Percentiles rank a stretch among this genome's conserved stretches.
Evolutionary conservation across 2,113 vertebrate genomes (phyloP).

Genomic region (Erinaceus europaeus): DNA sequence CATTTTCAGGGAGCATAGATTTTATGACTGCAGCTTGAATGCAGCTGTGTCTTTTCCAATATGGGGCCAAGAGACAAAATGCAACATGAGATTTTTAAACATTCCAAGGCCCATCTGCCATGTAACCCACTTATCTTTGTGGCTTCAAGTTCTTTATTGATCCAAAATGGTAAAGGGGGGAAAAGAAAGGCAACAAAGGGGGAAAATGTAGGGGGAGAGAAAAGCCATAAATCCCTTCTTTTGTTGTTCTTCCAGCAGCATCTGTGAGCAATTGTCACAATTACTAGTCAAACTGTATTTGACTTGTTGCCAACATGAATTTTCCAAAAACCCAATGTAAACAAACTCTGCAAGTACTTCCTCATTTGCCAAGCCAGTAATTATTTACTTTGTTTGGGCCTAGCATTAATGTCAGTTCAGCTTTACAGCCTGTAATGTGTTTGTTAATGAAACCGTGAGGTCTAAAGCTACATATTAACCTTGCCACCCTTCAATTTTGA

Average conservation of each 20-base stretch:
- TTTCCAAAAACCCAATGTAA: slow-evolving; percentile 88
- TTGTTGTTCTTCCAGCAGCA: slow-evolving; percentile 89
- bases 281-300: slow-evolving; percentile 87
- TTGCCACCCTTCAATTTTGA: slow-evolving; percentile 86
- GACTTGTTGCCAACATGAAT: slow-evolving; percentile 87
- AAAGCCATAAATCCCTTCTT: slow-evolving; percentile 83
- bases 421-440: slow-evolving; percentile 86
- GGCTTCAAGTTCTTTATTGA: slow-evolving; percentile 82
- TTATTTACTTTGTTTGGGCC: slow-evolving; percentile 89
- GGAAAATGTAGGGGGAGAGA: slow-evolving; percentile 79
- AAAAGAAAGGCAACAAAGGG: slow-evolving; percentile 80
- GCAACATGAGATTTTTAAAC: slow-evolving; percentile 83
- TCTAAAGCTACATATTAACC: slow-evolving; percentile 88
- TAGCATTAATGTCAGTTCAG: slow-evolving; percentile 86
- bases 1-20: slow-evolving; percentile 75
- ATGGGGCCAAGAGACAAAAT: slow-evolving; percentile 81
- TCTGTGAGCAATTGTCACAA: slow-evolving; percentile 91
- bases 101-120: slow-evolving; percentile 84
- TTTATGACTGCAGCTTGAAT: slow-evolving; percentile 85
- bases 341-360: slow-evolving; percentile 88
- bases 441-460: slow-evolving; percentile 88
- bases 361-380: slow-evolving; percentile 86
- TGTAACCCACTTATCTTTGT: slow-evolving; percentile 82
- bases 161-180: slow-evolving; percentile 78
- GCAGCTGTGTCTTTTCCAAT: slow-evolving; percentile 86